phyloP scores from a whole-genome alignment of 1,140 invertebrate genomes.

The Cotesia typhae region DNA sequence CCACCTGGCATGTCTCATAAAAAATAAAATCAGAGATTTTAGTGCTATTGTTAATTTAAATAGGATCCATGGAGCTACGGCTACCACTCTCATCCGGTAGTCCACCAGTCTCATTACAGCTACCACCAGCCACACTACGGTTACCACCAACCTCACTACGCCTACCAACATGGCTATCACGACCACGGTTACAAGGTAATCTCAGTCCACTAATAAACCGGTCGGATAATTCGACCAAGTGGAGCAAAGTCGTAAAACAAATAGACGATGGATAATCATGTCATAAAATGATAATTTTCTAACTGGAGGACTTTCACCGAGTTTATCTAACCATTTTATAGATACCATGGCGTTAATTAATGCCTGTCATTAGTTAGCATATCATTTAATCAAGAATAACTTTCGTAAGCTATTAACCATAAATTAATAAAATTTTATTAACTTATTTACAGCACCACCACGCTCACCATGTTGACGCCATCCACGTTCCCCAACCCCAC shows the following conservation, averaged over 20 bases:
- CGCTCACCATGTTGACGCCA: conserved; percentile 46
- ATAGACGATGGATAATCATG: no score
- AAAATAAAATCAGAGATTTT: conserved; percentile 20
- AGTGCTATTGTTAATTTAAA: neutral
- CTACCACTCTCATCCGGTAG: conserved; percentile 34
- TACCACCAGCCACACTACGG: neutral
- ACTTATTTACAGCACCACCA: conserved; percentile 46
- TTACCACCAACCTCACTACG: conserved; percentile 40
- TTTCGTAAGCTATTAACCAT: neutral
- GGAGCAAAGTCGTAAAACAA: neutral
- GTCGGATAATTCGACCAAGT: conserved; percentile 37
- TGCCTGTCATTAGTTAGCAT: neutral
- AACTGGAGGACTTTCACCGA: neutral
- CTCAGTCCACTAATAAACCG: conserved; percentile 32
- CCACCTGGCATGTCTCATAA: conserved; percentile 23
- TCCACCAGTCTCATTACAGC: neutral
- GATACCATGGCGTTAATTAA: neutral
- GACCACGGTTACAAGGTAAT: conserved; percentile 29
- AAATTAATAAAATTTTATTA: neutral
- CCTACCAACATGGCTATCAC: conserved; percentile 18
- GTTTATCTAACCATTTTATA: conserved; percentile 11
- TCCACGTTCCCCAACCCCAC: conserved; percentile 54
- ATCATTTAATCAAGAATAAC: neutral
- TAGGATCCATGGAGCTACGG: conserved; percentile 43
- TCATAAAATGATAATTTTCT: neutral